phyloP scores from a whole-genome alignment of 2,797 vertebrate species.

The Poeciliopsis gracilis region DNA sequence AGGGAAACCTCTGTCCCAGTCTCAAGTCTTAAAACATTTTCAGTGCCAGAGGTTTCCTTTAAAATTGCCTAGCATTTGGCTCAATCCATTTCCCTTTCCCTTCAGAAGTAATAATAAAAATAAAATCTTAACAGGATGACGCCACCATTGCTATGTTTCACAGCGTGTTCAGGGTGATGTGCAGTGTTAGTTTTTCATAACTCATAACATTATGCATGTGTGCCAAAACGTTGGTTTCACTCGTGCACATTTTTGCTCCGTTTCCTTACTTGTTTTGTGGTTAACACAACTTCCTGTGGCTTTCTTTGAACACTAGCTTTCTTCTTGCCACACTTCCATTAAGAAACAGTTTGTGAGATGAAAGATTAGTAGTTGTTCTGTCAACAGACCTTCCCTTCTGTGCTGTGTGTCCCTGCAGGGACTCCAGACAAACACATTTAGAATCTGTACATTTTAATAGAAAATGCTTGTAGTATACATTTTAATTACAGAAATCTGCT shows the following conservation, averaged over 20 bases:
- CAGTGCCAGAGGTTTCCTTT: not conserved
- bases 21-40: not conserved
- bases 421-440: not conserved
- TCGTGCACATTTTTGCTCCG: not conserved
- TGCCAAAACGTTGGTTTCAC: not conserved
- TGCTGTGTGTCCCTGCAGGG: not conserved
- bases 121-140: not conserved
- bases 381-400: not conserved
- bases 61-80: not conserved
- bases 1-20: not conserved
- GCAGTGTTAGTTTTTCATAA: not conserved
- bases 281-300: not conserved
- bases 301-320: not conserved
- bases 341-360: not conserved
- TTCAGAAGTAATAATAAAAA: not conserved
- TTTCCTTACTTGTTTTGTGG: not conserved
- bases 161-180: not conserved
- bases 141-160: not conserved
- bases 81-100: not conserved
- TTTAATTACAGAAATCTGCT: not conserved
- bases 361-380: not conserved
- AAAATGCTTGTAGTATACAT: no score
- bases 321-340: not conserved
- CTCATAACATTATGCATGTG: not conserved
- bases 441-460: no score